Percentiles rank a stretch among this genome's conserved stretches.
Conservation (phyloP, 2,888 invertebrate genomes). For the Eupithecia insigniata region DNA sequence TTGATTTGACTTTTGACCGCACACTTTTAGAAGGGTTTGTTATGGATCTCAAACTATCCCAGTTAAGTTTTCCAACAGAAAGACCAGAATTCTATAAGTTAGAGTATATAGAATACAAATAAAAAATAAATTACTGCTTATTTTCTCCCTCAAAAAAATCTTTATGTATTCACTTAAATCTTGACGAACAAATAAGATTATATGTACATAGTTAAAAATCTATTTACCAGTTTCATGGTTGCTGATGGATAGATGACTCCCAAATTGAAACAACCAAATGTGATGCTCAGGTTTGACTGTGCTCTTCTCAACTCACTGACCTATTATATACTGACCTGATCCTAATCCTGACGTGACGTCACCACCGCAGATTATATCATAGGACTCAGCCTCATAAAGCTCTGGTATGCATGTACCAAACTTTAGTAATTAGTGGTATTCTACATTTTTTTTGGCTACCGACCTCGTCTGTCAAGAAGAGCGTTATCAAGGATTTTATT, state of each 20-base stretch:
- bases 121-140: too few species aligned
- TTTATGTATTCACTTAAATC: neutral
- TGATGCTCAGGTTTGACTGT: constrained; percentile 60
- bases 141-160: too few species aligned
- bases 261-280: constrained; percentile 52
- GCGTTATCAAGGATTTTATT: constrained; percentile 64
- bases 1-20: too few species aligned
- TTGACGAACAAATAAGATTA: neutral
- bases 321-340: constrained; percentile 74
- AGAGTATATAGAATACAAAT: too few species aligned
- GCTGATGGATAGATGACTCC: constrained; percentile 42
- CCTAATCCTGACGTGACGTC: constrained; percentile 60
- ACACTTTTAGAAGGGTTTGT: neutral
- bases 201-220: constrained; percentile 30
- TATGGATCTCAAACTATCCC: neutral
- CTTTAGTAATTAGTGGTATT: constrained; percentile 63
- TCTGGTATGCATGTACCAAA: constrained; percentile 50
- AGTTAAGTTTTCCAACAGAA: neutral
- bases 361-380: constrained; percentile 50
- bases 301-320: constrained; percentile 59
- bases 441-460: constrained; percentile 48
- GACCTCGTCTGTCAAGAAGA: constrained; percentile 71
- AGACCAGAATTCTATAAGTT: neutral
- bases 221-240: constrained; percentile 79
- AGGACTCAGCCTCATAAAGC: constrained; percentile 63